A percentile compares a stretch with the other conserved stretches of the same genome.
Conservation (phyloP, 2,113 vertebrate genomes). For the Acrocephalus kingi region DNA sequence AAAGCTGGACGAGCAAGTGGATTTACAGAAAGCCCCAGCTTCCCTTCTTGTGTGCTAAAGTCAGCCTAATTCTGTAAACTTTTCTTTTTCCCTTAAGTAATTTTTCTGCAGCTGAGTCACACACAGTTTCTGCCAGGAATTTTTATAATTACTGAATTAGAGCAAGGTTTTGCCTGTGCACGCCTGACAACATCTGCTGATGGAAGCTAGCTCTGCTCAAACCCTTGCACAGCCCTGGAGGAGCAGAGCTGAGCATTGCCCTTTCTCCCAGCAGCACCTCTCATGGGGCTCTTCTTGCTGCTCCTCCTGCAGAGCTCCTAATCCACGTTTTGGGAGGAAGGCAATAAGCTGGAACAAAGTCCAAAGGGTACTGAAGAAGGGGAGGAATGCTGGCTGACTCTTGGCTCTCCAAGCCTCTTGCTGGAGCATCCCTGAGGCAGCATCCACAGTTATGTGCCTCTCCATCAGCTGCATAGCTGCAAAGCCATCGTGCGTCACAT, state of each 20-base stretch:
- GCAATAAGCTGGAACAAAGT: not conserved
- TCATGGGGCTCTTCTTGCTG: not conserved
- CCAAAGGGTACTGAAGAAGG: not conserved
- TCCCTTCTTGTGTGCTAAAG: slow-evolving; percentile 41
- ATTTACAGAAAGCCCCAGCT: not conserved
- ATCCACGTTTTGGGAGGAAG: not conserved
- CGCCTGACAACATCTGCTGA: slow-evolving; percentile 70
- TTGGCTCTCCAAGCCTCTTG: not conserved
- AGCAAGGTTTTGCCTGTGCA: slow-evolving; percentile 67
- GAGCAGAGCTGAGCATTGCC: not conserved
- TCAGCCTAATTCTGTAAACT: slow-evolving; percentile 48
- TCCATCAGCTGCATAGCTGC: slow-evolving; percentile 29
- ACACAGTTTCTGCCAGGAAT: slow-evolving; percentile 68
- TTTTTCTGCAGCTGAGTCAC: slow-evolving; percentile 75
- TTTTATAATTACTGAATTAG: slow-evolving; percentile 74
- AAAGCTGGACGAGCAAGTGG: not conserved
- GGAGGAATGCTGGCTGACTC: not conserved
- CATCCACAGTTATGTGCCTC: not conserved
- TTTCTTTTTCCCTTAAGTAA: slow-evolving; percentile 3
- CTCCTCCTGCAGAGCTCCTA: not conserved
- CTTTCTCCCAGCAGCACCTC: not conserved
- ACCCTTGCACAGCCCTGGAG: not conserved
- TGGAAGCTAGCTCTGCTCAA: slow-evolving; percentile 10
- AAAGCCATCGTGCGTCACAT: slow-evolving; percentile 39
- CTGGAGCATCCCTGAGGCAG: not conserved